Evolutionary conservation across 1,140 invertebrate species (phyloP).

Genomic region (Diachasmimorpha longicaudata): DNA sequence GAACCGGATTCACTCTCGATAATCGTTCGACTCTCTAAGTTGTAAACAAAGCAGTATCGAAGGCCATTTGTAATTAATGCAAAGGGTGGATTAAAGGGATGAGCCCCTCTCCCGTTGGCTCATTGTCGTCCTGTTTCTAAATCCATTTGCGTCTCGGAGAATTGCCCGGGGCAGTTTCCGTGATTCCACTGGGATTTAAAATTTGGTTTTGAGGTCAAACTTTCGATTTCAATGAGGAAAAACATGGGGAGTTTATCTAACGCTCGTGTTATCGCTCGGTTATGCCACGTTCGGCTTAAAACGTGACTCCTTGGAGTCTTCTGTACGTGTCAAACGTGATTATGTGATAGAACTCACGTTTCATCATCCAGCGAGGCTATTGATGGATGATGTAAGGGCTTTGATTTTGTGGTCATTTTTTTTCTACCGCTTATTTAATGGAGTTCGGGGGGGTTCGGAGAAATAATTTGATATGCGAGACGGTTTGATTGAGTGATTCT

Average conservation of each 20-base stretch:
- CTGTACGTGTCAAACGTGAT: constrained; percentile 4
- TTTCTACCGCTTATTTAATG: too few relatives aligned
- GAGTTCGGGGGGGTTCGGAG: too few relatives aligned
- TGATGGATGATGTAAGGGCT: too few relatives aligned
- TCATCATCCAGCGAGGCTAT: neutral
- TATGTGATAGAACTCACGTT: neutral
- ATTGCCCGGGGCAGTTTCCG: too few relatives aligned
- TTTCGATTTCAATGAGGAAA: neutral
- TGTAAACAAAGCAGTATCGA: neutral
- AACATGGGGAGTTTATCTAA: neutral
- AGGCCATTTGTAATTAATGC: neutral
- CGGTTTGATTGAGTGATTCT: too few relatives aligned
- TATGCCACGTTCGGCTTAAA: neutral
- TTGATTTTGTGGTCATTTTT: too few relatives aligned
- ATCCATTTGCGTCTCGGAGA: too few relatives aligned
- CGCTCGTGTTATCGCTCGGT: neutral
- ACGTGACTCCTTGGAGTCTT: neutral
- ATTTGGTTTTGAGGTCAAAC: neutral
- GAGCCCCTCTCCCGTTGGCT: neutral
- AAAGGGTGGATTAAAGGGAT: neutral
- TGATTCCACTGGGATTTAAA: too few relatives aligned
- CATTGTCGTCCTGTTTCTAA: neutral
- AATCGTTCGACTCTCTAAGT: neutral
- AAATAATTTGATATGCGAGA: too few relatives aligned
- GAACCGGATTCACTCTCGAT: neutral